Evolutionary conservation across 35 echinoderm and acorn worm species (phyloP).

Genomic region (Patiria miniata): DNA sequence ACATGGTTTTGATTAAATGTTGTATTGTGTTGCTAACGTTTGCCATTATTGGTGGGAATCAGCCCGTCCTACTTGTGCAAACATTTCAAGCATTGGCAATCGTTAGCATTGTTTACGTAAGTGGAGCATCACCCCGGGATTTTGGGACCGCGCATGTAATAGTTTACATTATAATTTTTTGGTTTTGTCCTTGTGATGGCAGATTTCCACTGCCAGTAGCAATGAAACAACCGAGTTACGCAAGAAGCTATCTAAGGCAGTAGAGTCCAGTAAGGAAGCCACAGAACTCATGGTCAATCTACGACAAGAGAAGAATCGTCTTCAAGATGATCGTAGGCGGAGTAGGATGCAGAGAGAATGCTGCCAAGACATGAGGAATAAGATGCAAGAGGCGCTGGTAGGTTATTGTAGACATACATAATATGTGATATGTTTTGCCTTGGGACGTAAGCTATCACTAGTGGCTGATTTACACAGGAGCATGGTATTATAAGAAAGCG

Average conservation of each 20-base stretch:
- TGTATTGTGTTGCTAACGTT: too few species aligned
- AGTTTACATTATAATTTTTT: too few species aligned
- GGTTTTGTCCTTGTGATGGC: background rate
- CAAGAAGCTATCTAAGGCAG: conserved; percentile 40
- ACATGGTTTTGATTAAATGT: too few species aligned
- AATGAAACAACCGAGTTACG: conserved; percentile 18
- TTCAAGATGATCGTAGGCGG: background rate
- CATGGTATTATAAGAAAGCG: background rate
- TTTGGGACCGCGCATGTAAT: too few species aligned
- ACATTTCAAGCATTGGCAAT: too few species aligned
- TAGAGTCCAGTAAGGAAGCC: conserved; percentile 29
- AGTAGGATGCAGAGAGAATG: conserved; percentile 1
- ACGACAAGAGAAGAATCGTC: conserved; percentile 24
- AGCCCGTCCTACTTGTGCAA: too few species aligned
- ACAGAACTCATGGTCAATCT: conserved; percentile 30
- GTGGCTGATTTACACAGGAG: too few species aligned
- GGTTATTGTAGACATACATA: background rate
- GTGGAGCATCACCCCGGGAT: too few species aligned
- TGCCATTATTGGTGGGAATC: too few species aligned
- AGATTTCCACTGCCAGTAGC: conserved; percentile 35
- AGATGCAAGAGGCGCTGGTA: conserved; percentile 13
- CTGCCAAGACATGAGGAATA: conserved; percentile 17
- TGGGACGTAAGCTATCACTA: too few species aligned
- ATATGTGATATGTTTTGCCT: background rate
- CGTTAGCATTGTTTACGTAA: too few species aligned